Evolutionary conservation across 2,113 vertebrate genomes (phyloP).

Genomic region (human): GRCh38 chr5:128863001-128863500

Average conservation of each 20-base stretch:
- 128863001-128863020: not conserved
- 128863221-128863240: not conserved
- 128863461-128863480: not conserved
- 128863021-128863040: not conserved
- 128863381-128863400: not conserved
- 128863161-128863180: not conserved
- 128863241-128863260: not conserved
- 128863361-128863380: not conserved
- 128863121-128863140: not conserved
- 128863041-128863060: not conserved
- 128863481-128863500: not conserved
- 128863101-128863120: not conserved
- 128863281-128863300: not conserved
- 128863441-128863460: not conserved
- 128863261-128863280: not conserved
- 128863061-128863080: not conserved
- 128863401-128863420: not conserved
- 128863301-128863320: not conserved
- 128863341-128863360: not conserved
- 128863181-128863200: not conserved
- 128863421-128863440: not conserved
- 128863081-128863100: not conserved
- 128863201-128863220: not conserved
- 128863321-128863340: not conserved
- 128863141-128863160: not conserved